Conservation (phyloP, 2,888 invertebrate species). For the Leucoptera coffeella region DNA sequence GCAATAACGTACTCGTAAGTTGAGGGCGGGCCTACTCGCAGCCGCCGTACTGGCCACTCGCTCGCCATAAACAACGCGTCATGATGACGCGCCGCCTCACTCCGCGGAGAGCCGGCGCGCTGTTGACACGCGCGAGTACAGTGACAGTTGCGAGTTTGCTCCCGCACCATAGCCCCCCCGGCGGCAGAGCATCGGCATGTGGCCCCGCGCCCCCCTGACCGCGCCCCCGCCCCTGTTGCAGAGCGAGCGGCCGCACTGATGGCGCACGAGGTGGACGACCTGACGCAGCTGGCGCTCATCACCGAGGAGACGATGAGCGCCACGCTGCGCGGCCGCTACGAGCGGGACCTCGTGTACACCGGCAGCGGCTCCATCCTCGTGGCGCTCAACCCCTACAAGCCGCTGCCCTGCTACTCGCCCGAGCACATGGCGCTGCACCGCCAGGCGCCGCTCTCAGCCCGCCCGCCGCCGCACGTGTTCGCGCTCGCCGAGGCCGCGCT, state of each 20-base stretch:
- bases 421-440: constrained; percentile 77
- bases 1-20: too few species aligned
- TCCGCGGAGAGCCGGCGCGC: too few species aligned
- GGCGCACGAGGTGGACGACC: constrained; percentile 47
- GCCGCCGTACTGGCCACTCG: too few species aligned
- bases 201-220: too few species aligned
- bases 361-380: constrained; percentile 90
- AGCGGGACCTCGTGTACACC: constrained; percentile 84
- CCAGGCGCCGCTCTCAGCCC: constrained; percentile 68
- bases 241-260: not conserved
- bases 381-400: constrained; percentile 92
- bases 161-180: too few species aligned
- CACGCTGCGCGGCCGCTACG: constrained; percentile 77
- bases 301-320: constrained; percentile 85
- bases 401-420: constrained; percentile 83
- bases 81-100: too few species aligned
- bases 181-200: too few species aligned
- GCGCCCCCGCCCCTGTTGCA: not conserved
- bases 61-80: too few species aligned
- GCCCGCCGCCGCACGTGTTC: constrained; percentile 82
- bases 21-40: too few species aligned
- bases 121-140: too few species aligned
- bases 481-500: constrained; percentile 84
- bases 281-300: constrained; percentile 87
- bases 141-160: too few species aligned